Conservation (phyloP, 2,888 invertebrate genomes). For the Pammene fasciana region DNA sequence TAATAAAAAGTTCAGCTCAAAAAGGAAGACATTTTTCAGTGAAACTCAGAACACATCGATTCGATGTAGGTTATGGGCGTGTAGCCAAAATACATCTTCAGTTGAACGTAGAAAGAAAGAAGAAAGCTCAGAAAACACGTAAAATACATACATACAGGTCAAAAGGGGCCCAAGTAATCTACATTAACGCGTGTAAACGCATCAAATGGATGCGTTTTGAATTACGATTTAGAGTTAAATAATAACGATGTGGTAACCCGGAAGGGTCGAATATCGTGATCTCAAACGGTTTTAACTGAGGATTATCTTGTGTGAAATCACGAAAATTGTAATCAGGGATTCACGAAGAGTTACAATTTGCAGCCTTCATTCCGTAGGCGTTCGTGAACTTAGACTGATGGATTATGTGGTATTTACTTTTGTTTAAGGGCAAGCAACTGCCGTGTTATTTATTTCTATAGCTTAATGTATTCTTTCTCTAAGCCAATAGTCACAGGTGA, state of each 20-base stretch:
- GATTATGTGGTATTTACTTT: constrained; percentile 37
- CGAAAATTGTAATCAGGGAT: not conserved
- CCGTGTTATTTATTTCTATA: constrained; percentile 33
- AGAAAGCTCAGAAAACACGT: not conserved
- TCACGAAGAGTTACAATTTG: constrained; percentile 6
- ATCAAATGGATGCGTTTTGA: not conserved
- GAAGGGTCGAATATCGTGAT: not conserved
- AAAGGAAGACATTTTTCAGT: not conserved
- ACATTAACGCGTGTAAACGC: not conserved
- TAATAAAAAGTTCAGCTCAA: not conserved
- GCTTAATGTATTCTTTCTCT: constrained; percentile 10
- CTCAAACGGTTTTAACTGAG: constrained; percentile 6
- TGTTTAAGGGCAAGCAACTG: constrained; percentile 21
- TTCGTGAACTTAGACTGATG: constrained; percentile 35
- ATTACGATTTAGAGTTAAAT: not conserved
- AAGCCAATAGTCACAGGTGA: constrained; percentile 2
- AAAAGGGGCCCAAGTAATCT: not conserved
- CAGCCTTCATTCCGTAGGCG: not conserved
- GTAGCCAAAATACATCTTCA: not conserved
- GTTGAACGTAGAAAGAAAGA: not conserved
- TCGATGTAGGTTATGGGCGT: not conserved
- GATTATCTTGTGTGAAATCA: not conserved
- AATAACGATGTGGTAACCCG: not conserved
- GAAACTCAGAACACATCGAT: not conserved
- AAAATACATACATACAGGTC: not conserved